A percentile compares a stretch with the other conserved stretches of the same genome.
Evolutionary conservation across 2,888 invertebrate species (phyloP).

Genomic region (Drosophila koepferae): DNA sequence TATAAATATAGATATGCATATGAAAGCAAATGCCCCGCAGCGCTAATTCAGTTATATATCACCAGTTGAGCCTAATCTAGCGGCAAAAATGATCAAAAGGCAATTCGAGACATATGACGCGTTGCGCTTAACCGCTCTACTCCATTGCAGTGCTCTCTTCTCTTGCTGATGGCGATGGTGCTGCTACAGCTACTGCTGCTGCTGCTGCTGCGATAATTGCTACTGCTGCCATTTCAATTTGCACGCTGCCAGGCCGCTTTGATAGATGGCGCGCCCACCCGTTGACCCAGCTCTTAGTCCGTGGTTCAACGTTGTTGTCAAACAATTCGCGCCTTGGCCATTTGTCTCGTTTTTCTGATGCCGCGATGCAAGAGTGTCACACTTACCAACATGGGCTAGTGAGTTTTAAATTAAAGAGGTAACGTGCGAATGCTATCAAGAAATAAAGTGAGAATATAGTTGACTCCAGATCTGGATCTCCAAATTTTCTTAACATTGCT

Average conservation of each 20-base stretch:
- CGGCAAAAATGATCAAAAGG: constrained; percentile 47
- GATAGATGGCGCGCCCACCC: constrained; percentile 72
- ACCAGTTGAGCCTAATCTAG: constrained; percentile 71
- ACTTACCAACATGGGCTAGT: constrained; percentile 1
- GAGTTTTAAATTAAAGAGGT: not conserved
- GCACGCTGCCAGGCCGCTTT: constrained; percentile 60
- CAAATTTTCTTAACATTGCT: too few species aligned
- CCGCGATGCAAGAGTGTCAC: constrained; percentile 8
- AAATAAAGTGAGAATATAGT: not conserved
- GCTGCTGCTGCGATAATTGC: constrained; percentile 63
- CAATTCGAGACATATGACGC: constrained; percentile 27
- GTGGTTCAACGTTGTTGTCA: constrained; percentile 63
- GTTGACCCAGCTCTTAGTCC: constrained; percentile 7
- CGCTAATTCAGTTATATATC: constrained; percentile 77
- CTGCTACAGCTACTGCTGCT: constrained; percentile 6
- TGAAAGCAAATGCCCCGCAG: constrained; percentile 55
- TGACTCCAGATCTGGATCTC: too few species aligned
- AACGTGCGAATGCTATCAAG: too few species aligned
- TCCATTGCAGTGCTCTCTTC: not conserved
- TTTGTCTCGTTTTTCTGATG: constrained; percentile 60
- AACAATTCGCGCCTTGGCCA: constrained; percentile 76
- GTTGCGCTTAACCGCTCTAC: not conserved
- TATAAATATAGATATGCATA: not conserved
- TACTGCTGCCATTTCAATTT: constrained; percentile 75
- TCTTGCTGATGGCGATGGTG: constrained; percentile 13